Evolutionary conservation across 2,888 invertebrate species (phyloP).

Genomic region (Celastrina argiolus): DNA sequence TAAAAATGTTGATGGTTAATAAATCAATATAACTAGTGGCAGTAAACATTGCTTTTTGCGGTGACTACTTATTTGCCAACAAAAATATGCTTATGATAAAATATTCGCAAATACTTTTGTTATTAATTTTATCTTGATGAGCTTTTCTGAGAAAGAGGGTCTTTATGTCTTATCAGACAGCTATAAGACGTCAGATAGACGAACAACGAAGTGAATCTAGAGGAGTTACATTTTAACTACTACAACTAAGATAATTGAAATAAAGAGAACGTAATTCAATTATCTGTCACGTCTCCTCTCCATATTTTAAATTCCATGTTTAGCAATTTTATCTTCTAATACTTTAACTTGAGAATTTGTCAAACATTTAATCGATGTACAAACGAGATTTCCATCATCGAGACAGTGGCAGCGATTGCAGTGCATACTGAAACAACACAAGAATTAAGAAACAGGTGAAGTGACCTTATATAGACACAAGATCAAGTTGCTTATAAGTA

Average conservation of each 20-base stretch:
- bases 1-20: neutral
- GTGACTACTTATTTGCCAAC: neutral
- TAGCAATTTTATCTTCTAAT: constrained; percentile 27
- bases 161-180: too few species aligned
- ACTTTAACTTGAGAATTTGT: constrained; percentile 46
- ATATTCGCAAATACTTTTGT: neutral
- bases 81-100: neutral
- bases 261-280: neutral
- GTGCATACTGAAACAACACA: constrained; percentile 42
- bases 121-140: too few species aligned
- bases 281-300: constrained; percentile 40
- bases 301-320: constrained; percentile 21
- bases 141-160: too few species aligned
- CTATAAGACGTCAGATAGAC: too few species aligned
- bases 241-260: neutral
- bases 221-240: neutral
- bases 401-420: constrained; percentile 65
- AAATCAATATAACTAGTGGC: neutral
- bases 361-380: constrained; percentile 58
- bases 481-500: too few species aligned
- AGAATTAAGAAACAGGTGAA: too few species aligned
- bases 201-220: too few species aligned
- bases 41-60: too few species aligned
- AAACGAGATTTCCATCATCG: constrained; percentile 45
- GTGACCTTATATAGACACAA: too few species aligned